Evolutionary conservation across 2,888 invertebrate species (phyloP).

Genomic region (Cyclophora punctaria): DNA sequence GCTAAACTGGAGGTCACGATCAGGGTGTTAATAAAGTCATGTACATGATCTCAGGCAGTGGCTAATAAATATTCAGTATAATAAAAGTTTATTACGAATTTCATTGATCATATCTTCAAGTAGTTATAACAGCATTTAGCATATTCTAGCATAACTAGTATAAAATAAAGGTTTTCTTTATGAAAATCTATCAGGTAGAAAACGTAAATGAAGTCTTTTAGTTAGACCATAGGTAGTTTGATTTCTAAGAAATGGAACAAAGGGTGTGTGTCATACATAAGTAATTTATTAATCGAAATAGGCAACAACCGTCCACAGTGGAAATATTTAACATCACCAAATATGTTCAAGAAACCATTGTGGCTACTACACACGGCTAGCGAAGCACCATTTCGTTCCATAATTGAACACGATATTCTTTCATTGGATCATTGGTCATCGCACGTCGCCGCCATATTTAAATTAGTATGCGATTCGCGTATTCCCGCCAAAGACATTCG

Average conservation of each 20-base stretch:
- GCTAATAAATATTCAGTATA: no score
- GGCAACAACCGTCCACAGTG: conserved; percentile 15
- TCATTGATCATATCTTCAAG: no score
- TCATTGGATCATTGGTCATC: conserved; percentile 33
- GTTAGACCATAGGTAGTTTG: not conserved
- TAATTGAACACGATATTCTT: conserved; percentile 31
- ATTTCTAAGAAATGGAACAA: not conserved
- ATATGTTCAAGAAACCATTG: conserved; percentile 56
- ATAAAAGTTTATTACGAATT: no score
- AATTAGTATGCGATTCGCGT: conserved; percentile 56
- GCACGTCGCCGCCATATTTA: conserved; percentile 41
- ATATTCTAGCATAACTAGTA: no score
- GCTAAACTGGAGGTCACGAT: conserved; percentile 51
- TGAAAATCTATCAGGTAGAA: no score
- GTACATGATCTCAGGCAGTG: no score
- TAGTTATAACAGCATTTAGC: no score
- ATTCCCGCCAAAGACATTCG: conserved; percentile 61
- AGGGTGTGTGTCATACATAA: not conserved
- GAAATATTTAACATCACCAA: conserved; percentile 34
- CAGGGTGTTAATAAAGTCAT: no score
- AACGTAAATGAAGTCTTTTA: no score
- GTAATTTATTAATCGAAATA: conserved; percentile 26
- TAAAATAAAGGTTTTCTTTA: no score
- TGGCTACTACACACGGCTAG: conserved; percentile 32
- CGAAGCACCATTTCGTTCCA: conserved; percentile 46